These are phyloP conservation scores for Zygogramma bicolorata DNA, from an alignment of 2,888 invertebrate genomes.

Conservation along the genomic window DNA sequence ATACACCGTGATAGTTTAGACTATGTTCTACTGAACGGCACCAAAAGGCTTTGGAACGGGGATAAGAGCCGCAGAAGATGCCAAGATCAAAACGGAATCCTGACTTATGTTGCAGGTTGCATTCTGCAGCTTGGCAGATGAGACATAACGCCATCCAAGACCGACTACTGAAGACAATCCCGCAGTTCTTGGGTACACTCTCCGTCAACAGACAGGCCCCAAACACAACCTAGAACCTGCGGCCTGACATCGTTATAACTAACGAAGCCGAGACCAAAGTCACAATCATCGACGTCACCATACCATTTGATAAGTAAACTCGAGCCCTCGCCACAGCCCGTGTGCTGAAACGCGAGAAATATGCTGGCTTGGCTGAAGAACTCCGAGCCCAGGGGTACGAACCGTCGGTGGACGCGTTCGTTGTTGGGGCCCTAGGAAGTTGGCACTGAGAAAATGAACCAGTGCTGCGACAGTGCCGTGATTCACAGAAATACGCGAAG, in stretches of 20 bases:
- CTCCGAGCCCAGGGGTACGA: constrained; percentile 27
- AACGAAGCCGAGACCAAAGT: no score
- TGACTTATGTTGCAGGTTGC: constrained; percentile 60
- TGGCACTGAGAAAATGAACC: constrained; percentile 47
- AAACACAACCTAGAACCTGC: no score
- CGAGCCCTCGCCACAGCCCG: constrained; percentile 49
- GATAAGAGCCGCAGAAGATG: constrained; percentile 52
- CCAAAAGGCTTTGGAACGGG: constrained; percentile 10
- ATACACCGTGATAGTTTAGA: neutral
- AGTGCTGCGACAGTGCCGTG: neutral
- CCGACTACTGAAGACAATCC: constrained; percentile 32
- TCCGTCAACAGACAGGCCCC: constrained; percentile 34
- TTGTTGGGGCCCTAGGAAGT: constrained; percentile 56
- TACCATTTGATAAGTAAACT: constrained; percentile 55
- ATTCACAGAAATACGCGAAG: neutral
- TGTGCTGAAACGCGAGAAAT: constrained; percentile 44
- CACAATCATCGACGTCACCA: no score
- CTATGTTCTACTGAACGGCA: neutral
- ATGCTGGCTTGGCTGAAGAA: no score
- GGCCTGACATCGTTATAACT: no score
- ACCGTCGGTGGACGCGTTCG: constrained; percentile 48
- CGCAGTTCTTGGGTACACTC: neutral
- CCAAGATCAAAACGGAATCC: constrained; percentile 48
- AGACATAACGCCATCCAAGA: constrained; percentile 46
- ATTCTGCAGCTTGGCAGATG: constrained; percentile 52